Evolutionary conservation across 2,888 invertebrate species (phyloP).

Genomic region (Ommatoiulus sabulosus): DNA sequence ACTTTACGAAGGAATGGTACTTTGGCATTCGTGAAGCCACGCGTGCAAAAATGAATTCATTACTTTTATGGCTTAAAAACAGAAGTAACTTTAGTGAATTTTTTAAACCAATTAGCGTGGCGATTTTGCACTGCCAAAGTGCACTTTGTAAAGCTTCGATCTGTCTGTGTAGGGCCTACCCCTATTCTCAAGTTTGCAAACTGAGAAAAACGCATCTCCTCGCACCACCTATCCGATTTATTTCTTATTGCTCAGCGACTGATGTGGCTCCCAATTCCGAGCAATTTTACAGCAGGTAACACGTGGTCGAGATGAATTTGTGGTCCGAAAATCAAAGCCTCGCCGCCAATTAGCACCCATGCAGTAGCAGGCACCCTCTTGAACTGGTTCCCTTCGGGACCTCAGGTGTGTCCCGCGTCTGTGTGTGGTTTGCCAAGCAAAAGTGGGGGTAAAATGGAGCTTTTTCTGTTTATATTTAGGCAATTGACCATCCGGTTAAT

Average conservation of each 20-base stretch:
- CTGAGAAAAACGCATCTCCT: neutral
- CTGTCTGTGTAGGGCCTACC: too few species aligned
- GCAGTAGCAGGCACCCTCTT: conserved; percentile 5
- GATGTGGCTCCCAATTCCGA: conserved; percentile 20
- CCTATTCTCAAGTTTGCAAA: neutral
- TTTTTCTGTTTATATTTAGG: conserved; percentile 19
- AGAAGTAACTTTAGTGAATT: too few species aligned
- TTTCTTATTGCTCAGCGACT: conserved; percentile 31
- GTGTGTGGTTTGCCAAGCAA: neutral
- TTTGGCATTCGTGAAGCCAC: too few species aligned
- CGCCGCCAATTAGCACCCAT: conserved; percentile 22
- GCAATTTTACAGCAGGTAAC: conserved; percentile 35
- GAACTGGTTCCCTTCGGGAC: conserved; percentile 25
- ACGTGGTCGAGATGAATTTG: conserved; percentile 31
- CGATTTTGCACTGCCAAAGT: too few species aligned
- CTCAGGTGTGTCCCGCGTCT: neutral
- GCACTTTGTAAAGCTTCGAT: too few species aligned
- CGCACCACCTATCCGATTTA: neutral
- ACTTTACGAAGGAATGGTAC: too few species aligned
- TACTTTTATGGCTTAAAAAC: too few species aligned
- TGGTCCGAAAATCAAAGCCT: neutral
- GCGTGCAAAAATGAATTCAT: too few species aligned
- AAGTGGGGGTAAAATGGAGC: neutral
- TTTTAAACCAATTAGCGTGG: too few species aligned
- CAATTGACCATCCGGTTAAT: neutral